Conservation (phyloP, 2,797 vertebrate genomes). For the Kryptopterus vitreolus region DNA sequence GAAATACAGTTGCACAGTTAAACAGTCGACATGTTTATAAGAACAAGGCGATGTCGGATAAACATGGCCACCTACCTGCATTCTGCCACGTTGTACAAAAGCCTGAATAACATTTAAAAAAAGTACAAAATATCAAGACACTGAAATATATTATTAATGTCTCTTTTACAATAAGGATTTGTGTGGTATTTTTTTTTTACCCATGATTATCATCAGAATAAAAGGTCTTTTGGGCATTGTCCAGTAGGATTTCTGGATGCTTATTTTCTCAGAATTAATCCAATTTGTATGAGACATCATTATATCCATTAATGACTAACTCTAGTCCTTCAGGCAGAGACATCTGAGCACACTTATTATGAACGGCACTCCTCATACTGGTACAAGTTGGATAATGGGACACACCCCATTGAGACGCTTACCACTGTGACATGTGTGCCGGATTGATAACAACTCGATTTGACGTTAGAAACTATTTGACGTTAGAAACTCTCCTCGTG, state of each 20-base stretch:
- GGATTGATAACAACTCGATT: slow-evolving; percentile 27
- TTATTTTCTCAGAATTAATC: background rate
- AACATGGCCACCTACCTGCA: slow-evolving; percentile 15
- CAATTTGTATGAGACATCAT: background rate
- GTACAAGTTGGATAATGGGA: slow-evolving; percentile 6
- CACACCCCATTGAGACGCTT: slow-evolving; percentile 24
- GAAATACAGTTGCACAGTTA: background rate
- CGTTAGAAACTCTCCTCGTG: background rate
- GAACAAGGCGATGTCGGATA: background rate
- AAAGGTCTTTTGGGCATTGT: slow-evolving; percentile 17
- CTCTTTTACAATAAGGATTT: background rate
- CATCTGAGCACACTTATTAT: background rate
- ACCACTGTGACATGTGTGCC: slow-evolving; percentile 25
- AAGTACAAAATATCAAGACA: background rate
- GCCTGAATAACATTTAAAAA: slow-evolving; percentile 22
- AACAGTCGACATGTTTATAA: background rate
- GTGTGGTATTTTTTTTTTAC: slow-evolving; percentile 21
- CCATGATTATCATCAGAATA: slow-evolving; percentile 24
- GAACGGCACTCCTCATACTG: background rate
- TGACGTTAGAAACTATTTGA: background rate
- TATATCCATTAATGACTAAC: background rate
- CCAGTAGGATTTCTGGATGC: background rate
- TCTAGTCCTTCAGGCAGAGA: background rate
- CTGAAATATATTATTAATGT: background rate
- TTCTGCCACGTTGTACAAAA: slow-evolving; percentile 4